These are phyloP conservation scores for Pelusios castaneus DNA, from an alignment of 2,113 vertebrate genomes.

Conservation along the genomic window DNA sequence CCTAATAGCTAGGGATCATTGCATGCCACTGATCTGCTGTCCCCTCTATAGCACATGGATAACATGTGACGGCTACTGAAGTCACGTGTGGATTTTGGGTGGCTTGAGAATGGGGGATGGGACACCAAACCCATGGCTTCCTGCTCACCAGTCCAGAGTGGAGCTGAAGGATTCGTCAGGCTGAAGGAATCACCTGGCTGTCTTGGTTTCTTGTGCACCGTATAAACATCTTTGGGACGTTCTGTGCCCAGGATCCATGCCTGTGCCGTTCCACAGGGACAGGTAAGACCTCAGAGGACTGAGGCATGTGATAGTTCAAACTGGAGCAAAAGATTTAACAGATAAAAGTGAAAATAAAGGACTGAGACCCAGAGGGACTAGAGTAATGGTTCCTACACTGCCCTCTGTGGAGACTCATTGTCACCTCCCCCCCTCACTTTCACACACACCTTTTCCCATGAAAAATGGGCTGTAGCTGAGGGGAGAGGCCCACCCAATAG, in stretches of 20 bases:
- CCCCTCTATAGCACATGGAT: not conserved
- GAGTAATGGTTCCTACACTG: not conserved
- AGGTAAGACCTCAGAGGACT: not conserved
- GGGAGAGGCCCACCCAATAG: not conserved
- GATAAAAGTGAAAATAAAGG: not conserved
- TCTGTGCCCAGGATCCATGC: not conserved
- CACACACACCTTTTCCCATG: not conserved
- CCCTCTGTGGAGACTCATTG: too few relatives aligned
- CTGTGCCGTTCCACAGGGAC: not conserved
- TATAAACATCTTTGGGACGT: not conserved
- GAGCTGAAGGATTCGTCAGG: not conserved
- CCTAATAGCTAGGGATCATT: not conserved
- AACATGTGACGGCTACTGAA: not conserved
- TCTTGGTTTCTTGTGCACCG: not conserved
- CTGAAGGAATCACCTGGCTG: too few relatives aligned
- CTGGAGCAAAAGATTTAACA: not conserved
- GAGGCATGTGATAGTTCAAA: not conserved
- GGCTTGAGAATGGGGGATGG: not conserved
- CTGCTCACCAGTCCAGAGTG: too few relatives aligned
- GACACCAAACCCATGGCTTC: not conserved
- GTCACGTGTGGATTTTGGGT: not conserved
- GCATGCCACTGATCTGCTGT: not conserved
- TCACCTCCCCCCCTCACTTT: too few relatives aligned
- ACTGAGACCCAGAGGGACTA: not conserved
- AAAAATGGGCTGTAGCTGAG: not conserved